These are phyloP conservation scores for Panthera tigris DNA, from an alignment of 2,113 vertebrate genomes.

Conservation along the genomic window DNA sequence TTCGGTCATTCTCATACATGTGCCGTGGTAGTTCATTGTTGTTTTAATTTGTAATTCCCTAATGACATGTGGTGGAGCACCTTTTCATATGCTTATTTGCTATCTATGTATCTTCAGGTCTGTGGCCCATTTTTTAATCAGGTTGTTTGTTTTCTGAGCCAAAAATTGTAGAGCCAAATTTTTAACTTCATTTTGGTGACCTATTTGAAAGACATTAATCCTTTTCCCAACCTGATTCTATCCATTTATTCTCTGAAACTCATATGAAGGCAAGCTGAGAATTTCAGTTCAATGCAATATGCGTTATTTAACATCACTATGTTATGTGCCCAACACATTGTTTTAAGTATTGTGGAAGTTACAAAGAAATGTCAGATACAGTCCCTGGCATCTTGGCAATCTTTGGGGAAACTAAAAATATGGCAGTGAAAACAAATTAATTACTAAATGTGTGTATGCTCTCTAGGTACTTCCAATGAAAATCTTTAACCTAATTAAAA, in stretches of 20 bases:
- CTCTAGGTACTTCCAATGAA: neutral
- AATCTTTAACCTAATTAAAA: neutral
- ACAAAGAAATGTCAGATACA: neutral
- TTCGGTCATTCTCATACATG: neutral
- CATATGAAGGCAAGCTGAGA: neutral
- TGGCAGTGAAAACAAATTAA: neutral
- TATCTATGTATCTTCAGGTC: neutral
- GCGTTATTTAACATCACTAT: neutral
- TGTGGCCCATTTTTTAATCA: neutral
- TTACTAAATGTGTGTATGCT: neutral
- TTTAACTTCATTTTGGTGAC: neutral
- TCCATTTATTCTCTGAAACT: neutral
- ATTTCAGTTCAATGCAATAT: neutral
- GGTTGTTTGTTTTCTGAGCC: neutral
- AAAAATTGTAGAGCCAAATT: neutral
- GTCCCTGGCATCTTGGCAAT: neutral
- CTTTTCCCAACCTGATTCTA: neutral
- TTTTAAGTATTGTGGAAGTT: neutral
- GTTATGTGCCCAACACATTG: neutral
- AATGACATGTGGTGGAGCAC: too few species aligned
- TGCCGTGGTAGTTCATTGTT: neutral
- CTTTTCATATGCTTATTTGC: neutral
- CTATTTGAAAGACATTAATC: neutral
- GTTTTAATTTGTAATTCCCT: neutral
- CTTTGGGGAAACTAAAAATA: neutral